phyloP scores from a whole-genome alignment of 1,140 invertebrate species.

The Drosophila kanapiae region DNA sequence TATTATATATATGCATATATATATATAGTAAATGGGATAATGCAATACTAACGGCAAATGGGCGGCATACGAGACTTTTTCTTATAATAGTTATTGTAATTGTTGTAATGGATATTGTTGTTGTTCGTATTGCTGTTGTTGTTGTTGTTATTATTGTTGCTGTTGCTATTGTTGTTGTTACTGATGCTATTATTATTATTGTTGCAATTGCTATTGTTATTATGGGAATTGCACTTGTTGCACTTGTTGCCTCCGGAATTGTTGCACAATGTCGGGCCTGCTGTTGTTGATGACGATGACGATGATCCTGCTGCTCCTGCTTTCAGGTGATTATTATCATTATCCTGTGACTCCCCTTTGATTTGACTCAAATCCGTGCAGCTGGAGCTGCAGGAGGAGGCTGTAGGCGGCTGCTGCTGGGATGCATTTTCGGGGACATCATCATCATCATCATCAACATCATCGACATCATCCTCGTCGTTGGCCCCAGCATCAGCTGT shows the following conservation, averaged over 20 bases:
- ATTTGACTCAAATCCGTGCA: conserved; percentile 11
- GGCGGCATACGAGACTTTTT: conserved; percentile 85
- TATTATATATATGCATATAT: conserved; percentile 46
- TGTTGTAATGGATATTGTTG: conserved; percentile 83
- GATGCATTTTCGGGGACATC: background rate
- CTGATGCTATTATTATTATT: conserved; percentile 35
- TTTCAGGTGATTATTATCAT: conserved; percentile 33
- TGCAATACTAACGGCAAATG: conserved; percentile 85
- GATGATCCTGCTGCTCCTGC: conserved; percentile 2
- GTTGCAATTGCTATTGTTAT: conserved; percentile 49
- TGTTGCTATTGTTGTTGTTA: conserved; percentile 71
- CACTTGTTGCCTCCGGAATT: conserved; percentile 63
- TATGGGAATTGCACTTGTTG: conserved; percentile 76
- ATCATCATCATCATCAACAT: background rate
- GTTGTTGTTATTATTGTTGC: conserved; percentile 61
- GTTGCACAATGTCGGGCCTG: conserved; percentile 40
- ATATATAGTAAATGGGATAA: conserved; percentile 33
- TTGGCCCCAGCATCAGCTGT: background rate
- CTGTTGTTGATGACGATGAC: conserved; percentile 11
- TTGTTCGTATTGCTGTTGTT: conserved; percentile 72
- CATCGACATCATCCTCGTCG: background rate
- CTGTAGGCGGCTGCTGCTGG: background rate
- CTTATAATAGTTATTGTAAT: conserved; percentile 85
- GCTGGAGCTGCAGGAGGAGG: background rate
- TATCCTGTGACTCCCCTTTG: conserved; percentile 29